Evolutionary conservation across 2,113 vertebrate genomes (phyloP), one percentile per base, ranked within the genome.

Genomic region (Columbina picui): DNA sequence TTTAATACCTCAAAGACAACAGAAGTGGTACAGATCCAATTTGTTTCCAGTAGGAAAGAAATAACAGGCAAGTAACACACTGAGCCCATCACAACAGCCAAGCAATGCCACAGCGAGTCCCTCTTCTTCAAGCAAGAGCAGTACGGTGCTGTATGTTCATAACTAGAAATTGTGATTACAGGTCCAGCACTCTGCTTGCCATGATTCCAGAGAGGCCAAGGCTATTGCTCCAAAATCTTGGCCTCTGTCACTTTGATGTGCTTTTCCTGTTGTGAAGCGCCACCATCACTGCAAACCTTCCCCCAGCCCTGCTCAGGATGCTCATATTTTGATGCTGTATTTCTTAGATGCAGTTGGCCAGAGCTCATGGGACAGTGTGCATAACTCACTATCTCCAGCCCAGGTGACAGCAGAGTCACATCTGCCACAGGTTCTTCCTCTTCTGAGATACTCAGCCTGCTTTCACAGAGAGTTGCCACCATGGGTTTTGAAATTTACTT

Each of bases 1-100:
- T 69, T 93, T 91, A 73, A 86, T 93, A 89, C 94, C 82, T 90
- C 92, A 93, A 92, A 88, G 78, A 85, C 1, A 39, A 86, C 84
- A 86, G 26, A 94, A 89, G 38, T 71, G 74, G 36, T 95, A 68
- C 69, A 90, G 69, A 92, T 63, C 43, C 29, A 17, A 34, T 81
- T 83, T 91, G 39, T 88, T 93, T 92, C 68, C 56, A 57, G 77
- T 57, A 71, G 50, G 74, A 90, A 93, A 81, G 55, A 84, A 93
- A 56, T 69, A 74, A 43, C 20, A 3, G 5, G 53, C 45, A 73
- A 91, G 45, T 41, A 89, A 60, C 41, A 39, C 85, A 67, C 32
- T n/a, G 59, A 70, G 50, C 32, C 56, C 45, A 32, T 56, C 78
- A 75, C 61, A 57, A 38, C 0, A 0, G 49, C 69, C 30, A 63